Conservation (phyloP, 2,888 invertebrate genomes). For the Acronicta alni region DNA sequence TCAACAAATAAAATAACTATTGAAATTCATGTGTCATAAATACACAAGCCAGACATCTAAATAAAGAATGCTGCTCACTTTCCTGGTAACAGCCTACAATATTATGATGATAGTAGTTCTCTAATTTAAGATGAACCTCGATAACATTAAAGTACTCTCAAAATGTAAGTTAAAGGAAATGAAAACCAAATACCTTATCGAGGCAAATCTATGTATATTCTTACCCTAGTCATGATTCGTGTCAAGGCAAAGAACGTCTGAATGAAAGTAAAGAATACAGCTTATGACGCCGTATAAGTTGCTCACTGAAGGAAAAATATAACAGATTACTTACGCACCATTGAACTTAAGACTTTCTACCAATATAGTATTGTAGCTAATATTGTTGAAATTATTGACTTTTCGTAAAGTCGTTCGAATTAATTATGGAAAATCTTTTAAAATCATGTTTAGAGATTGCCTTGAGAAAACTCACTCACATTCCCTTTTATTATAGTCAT, state of each 20-base stretch:
- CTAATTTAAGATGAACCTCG: background rate
- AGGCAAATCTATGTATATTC: background rate
- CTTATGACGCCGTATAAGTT: slow-evolving; percentile 48
- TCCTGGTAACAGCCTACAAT: slow-evolving; percentile 24
- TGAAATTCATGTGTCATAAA: slow-evolving; percentile 51
- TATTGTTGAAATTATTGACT: slow-evolving; percentile 4
- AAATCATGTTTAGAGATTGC: slow-evolving; percentile 3
- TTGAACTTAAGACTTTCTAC: slow-evolving; percentile 27
- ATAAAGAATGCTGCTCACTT: slow-evolving; percentile 39
- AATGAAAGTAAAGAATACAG: slow-evolving; percentile 34
- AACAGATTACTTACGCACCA: slow-evolving; percentile 39
- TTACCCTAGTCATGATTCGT: slow-evolving; percentile 3
- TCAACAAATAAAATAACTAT: slow-evolving; percentile 53
- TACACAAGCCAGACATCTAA: slow-evolving; percentile 48
- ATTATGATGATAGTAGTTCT: too few relatives aligned
- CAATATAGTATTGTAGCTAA: slow-evolving; percentile 7
- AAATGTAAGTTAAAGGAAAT: background rate
- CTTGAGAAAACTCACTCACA: slow-evolving; percentile 18
- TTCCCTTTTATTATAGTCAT: slow-evolving; percentile 33
- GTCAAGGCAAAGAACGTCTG: slow-evolving; percentile 15
- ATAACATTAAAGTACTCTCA: background rate
- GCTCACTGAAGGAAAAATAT: slow-evolving; percentile 32
- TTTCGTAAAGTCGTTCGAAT: background rate
- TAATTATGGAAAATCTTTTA: background rate
- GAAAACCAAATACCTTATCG: background rate